phyloP scores from a whole-genome alignment of 2,888 invertebrate species.

The Oscheius sp. region DNA sequence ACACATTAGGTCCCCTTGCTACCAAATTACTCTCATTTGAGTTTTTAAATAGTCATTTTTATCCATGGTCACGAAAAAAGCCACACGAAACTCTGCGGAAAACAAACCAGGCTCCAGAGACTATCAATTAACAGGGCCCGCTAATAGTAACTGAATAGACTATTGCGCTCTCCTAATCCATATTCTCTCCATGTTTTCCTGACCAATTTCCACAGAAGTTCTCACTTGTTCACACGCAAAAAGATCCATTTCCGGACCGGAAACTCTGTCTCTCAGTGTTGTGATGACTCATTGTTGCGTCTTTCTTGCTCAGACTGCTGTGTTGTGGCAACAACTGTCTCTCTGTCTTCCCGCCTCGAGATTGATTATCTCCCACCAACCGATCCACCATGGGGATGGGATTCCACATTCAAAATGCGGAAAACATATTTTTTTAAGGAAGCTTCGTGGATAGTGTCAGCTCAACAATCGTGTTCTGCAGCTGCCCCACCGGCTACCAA shows the following conservation, averaged over 20 bases:
- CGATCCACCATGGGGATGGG: no score
- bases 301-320: background rate
- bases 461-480: constrained; percentile 32
- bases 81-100: no score
- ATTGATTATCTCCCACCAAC: constrained; percentile 8
- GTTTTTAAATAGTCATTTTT: no score
- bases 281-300: constrained; percentile 6
- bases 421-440: constrained; percentile 21
- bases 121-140: no score
- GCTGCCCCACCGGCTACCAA: constrained; percentile 27
- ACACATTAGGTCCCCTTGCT: no score
- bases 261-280: background rate
- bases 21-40: no score
- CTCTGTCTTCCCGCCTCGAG: background rate
- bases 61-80: no score
- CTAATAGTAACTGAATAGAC: no score
- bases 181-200: background rate
- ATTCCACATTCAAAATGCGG: background rate
- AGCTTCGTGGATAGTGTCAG: constrained; percentile 6
- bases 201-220: background rate
- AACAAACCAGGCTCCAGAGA: no score
- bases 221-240: background rate
- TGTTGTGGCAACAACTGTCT: constrained; percentile 33
- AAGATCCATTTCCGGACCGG: background rate
- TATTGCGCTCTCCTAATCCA: background rate